phyloP scores from a whole-genome alignment of 2,113 vertebrate species.

The human region GRCh38 chr4:178172501-178173000 shows the following conservation, averaged over 20 bases:
- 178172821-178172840: neutral
- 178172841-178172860: conserved; percentile 49
- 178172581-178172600: conserved; percentile 74
- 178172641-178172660: conserved; percentile 81
- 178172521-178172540: conserved; percentile 76
- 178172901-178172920: conserved; percentile 21
- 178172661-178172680: conserved; percentile 84
- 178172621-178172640: conserved; percentile 79
- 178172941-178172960: neutral
- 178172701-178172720: conserved; percentile 76
- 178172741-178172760: neutral
- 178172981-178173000: neutral
- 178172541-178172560: conserved; percentile 74
- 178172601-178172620: conserved; percentile 69
- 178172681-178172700: conserved; percentile 76
- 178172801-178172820: conserved; percentile 54
- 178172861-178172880: neutral
- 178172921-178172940: neutral
- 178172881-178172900: conserved; percentile 42
- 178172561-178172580: conserved; percentile 77
- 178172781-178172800: conserved; percentile 55
- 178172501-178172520: conserved; percentile 77
- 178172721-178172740: conserved; percentile 59
- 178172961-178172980: neutral
- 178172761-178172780: conserved; percentile 15